phyloP scores from a whole-genome alignment of 2,888 invertebrate species.

The Bhutanitis thaidina region DNA sequence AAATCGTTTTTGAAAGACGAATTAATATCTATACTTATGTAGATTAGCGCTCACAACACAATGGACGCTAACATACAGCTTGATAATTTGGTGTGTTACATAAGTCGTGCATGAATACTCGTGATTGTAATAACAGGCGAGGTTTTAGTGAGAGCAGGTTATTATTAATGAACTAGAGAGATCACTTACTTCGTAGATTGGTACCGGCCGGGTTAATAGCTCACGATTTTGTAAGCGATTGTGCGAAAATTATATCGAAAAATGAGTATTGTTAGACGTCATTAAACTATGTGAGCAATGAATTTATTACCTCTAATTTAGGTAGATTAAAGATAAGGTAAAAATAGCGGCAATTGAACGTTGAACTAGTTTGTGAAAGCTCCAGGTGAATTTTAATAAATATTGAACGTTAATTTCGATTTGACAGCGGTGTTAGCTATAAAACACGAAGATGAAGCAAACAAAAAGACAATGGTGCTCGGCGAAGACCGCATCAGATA shows the following conservation, averaged over 20 bases:
- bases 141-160: constrained; percentile 54
- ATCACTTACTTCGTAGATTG: constrained; percentile 45
- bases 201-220: constrained; percentile 52
- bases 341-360: constrained; percentile 27
- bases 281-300: constrained; percentile 42
- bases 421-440: constrained; percentile 27
- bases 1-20: constrained; percentile 73
- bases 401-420: constrained; percentile 30
- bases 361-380: constrained; percentile 14
- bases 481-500: constrained; percentile 51
- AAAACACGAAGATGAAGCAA: constrained; percentile 31
- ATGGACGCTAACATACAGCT: constrained; percentile 67
- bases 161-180: constrained; percentile 68
- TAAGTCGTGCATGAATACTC: constrained; percentile 62
- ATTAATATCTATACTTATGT: constrained; percentile 79
- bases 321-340: constrained; percentile 42
- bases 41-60: constrained; percentile 69
- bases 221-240: constrained; percentile 66
- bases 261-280: constrained; percentile 43
- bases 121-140: constrained; percentile 61
- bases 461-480: constrained; percentile 54
- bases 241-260: constrained; percentile 47
- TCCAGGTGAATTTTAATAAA: neutral
- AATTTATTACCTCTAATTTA: constrained; percentile 61
- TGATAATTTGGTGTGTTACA: constrained; percentile 69